These are phyloP conservation scores for Crambe crambe DNA, from an alignment of 37 sponge, comb jelly and placozoan genomes.

Conservation along the genomic window DNA sequence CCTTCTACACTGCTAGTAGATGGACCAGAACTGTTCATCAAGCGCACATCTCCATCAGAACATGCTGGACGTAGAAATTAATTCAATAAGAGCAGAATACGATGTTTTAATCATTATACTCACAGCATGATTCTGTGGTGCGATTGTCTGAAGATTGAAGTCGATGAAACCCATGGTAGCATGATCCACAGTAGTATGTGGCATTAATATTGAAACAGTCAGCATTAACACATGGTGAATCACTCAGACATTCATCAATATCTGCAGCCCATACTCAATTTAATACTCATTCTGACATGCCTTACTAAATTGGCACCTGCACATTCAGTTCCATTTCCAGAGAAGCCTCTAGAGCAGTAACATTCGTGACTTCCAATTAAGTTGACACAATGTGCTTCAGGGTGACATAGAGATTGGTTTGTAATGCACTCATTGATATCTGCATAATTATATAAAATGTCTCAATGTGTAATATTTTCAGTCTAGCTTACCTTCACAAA, in stretches of 20 bases:
- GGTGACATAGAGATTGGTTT: neutral
- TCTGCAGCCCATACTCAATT: neutral
- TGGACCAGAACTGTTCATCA: neutral
- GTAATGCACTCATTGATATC: neutral
- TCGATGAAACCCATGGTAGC: neutral
- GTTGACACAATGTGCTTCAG: neutral
- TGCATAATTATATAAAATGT: neutral
- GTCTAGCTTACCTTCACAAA: neutral
- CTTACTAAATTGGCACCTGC: no score
- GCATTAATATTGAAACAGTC: neutral
- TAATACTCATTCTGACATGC: neutral
- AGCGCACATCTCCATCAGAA: neutral
- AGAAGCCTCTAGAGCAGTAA: neutral
- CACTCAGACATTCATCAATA: neutral
- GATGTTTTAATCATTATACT: neutral
- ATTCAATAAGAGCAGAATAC: neutral
- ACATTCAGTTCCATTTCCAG: neutral
- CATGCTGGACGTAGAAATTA: neutral
- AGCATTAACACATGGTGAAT: neutral
- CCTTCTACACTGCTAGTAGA: slow-evolving; percentile 10
- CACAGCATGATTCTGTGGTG: neutral
- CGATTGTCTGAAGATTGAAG: no score
- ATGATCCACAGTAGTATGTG: neutral
- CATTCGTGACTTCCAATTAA: neutral
- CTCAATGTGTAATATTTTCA: neutral